Conservation (phyloP, 2,888 invertebrate genomes). For the Microctonus brassicae region DNA sequence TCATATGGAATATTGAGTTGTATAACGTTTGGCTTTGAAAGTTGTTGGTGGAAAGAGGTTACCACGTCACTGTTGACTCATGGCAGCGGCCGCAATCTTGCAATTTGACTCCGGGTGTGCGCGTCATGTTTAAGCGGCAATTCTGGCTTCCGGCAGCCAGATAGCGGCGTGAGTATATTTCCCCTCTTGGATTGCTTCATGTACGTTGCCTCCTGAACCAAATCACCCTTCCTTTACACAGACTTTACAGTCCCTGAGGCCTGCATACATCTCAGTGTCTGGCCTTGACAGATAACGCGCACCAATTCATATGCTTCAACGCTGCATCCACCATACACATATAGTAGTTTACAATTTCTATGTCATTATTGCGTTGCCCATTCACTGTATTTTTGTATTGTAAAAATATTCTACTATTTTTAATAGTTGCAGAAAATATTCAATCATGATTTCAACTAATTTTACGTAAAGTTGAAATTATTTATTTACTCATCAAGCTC, state of each 20-base stretch:
- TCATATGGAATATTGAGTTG: conserved; percentile 13
- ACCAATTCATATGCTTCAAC: conserved; percentile 34
- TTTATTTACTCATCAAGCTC: too few relatives aligned
- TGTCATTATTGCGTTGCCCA: conserved; percentile 18
- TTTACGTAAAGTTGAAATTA: too few relatives aligned
- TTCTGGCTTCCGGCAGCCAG: conserved; percentile 47
- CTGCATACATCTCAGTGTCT: conserved; percentile 38
- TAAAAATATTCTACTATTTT: background rate
- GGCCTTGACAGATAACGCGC: conserved; percentile 45
- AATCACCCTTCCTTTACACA: conserved; percentile 36
- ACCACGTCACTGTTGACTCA: conserved; percentile 35
- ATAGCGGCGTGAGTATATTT: conserved; percentile 7
- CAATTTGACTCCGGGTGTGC: conserved; percentile 54
- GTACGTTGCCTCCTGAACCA: conserved; percentile 19
- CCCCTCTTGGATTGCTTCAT: background rate
- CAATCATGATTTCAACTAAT: too few relatives aligned
- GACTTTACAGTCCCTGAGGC: conserved; percentile 30
- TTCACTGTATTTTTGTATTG: background rate
- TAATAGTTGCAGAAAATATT: background rate
- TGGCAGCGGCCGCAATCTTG: conserved; percentile 50
- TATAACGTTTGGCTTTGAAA: conserved; percentile 36
- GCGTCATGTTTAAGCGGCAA: conserved; percentile 59
- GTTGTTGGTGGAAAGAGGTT: conserved; percentile 27
- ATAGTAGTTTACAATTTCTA: conserved; percentile 12
- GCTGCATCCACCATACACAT: conserved; percentile 8